A percentile compares a stretch with the other conserved stretches of the same genome.
Conservation (phyloP, 2,888 invertebrate genomes). For the Hydraecia micacea region DNA sequence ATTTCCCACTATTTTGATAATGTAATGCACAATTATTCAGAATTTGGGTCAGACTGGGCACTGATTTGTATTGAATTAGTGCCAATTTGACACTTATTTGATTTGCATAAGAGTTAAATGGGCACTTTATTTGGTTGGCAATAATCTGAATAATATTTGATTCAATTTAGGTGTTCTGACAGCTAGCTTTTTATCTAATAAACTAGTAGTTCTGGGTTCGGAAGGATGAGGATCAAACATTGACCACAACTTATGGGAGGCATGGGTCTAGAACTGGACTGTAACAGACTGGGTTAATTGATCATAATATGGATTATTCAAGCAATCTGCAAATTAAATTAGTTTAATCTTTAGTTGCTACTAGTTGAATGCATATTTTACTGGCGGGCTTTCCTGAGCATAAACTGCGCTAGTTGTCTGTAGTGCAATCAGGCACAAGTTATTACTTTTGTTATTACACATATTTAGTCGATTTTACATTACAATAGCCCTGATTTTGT, state of each 20-base stretch:
- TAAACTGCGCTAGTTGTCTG: background rate
- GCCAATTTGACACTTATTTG: background rate
- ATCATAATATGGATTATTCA: background rate
- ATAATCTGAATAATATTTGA: background rate
- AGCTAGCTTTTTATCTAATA: background rate
- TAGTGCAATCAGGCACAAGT: background rate
- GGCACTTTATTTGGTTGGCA: background rate
- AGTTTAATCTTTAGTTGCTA: background rate
- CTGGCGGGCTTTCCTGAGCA: background rate
- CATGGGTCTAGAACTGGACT: background rate
- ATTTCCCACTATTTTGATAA: background rate
- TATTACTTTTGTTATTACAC: background rate
- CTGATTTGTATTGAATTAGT: background rate
- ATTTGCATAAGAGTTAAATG: background rate
- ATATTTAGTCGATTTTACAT: conserved; percentile 4
- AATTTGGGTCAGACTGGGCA: background rate
- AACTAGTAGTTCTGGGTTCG: background rate
- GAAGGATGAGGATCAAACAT: background rate
- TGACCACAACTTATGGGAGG: background rate
- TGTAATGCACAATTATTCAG: background rate
- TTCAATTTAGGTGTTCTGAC: background rate
- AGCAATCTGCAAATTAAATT: background rate
- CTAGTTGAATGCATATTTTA: background rate
- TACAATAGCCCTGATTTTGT: background rate
- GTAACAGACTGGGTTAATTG: background rate